Evolutionary conservation across 2,888 invertebrate species (phyloP).

Genomic region (Heliconius cydno): DNA sequence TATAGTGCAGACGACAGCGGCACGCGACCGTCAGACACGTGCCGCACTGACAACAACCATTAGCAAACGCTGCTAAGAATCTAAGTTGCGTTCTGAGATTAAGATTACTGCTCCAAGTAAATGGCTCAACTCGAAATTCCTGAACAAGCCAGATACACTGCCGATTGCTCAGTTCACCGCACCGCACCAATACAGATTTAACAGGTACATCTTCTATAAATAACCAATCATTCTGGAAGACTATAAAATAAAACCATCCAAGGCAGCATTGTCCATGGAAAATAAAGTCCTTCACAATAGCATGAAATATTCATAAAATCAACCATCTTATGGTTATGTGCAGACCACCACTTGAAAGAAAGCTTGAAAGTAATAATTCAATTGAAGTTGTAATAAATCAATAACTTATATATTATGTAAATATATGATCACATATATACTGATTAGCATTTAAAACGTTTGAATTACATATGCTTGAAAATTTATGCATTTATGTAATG

Average conservation of each 20-base stretch:
- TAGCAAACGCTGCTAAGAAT: conserved; percentile 51
- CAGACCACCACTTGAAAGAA: conserved; percentile 28
- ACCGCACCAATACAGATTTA: conserved; percentile 35
- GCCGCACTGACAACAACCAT: conserved; percentile 54
- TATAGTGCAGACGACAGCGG: conserved; percentile 63
- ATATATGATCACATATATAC: not conserved
- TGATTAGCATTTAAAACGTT: not conserved
- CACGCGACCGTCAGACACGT: conserved; percentile 71
- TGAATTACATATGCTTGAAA: conserved; percentile 52
- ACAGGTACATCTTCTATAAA: conserved; percentile 42
- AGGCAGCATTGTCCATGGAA: conserved; percentile 67
- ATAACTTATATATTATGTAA: not conserved
- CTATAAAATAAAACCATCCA: conserved; percentile 55
- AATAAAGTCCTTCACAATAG: conserved; percentile 78
- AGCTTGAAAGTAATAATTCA: conserved; percentile 17
- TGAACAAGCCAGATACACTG: conserved; percentile 30
- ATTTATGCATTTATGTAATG: conserved; percentile 50
- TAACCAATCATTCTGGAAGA: conserved; percentile 45
- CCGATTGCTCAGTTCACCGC: conserved; percentile 18
- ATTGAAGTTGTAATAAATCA: not conserved
- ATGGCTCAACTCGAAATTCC: conserved; percentile 41
- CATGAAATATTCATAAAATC: conserved; percentile 80
- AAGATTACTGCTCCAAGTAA: conserved; percentile 47
- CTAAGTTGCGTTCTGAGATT: conserved; percentile 47
- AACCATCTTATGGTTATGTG: conserved; percentile 27